A percentile compares a stretch with the other conserved stretches of the same genome.
Conservation (phyloP, 2,888 invertebrate species). For the Yponomeuta plumbellus region DNA sequence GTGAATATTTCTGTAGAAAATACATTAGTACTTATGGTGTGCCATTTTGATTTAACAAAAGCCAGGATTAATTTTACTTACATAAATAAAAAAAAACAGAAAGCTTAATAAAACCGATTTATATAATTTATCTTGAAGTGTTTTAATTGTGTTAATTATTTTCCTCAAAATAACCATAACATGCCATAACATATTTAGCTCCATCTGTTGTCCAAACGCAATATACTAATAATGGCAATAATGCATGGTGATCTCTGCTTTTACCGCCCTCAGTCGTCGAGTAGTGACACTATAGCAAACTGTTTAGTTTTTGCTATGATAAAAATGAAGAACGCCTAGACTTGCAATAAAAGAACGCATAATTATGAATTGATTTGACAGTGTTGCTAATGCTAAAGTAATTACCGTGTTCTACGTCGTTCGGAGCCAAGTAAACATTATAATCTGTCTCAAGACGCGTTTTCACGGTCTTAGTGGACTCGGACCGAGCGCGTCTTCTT, state of each 20-base stretch:
- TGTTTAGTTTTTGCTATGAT: not conserved
- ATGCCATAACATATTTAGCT: not conserved
- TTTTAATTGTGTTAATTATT: not conserved
- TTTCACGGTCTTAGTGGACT: no score
- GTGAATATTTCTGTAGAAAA: not conserved
- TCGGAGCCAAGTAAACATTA: no score
- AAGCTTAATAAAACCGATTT: not conserved
- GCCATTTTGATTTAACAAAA: not conserved
- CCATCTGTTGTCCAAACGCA: not conserved
- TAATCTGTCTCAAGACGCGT: no score
- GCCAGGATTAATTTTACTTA: not conserved
- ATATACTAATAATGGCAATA: not conserved
- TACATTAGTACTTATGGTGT: not conserved
- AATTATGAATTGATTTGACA: not conserved
- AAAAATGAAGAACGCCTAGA: no score
- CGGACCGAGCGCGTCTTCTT: no score
- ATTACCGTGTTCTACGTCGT: no score
- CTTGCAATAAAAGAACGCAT: not conserved
- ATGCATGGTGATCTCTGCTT: not conserved
- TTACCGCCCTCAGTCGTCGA: not conserved
- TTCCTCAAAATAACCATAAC: no score
- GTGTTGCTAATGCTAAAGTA: not conserved
- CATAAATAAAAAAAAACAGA: not conserved
- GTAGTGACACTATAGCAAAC: not conserved
- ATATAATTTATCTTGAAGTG: not conserved